Percentiles rank a stretch among this genome's conserved stretches.
phyloP scores from a whole-genome alignment of 2,797 vertebrate genomes.

The Poeciliopsis gracilis region DNA sequence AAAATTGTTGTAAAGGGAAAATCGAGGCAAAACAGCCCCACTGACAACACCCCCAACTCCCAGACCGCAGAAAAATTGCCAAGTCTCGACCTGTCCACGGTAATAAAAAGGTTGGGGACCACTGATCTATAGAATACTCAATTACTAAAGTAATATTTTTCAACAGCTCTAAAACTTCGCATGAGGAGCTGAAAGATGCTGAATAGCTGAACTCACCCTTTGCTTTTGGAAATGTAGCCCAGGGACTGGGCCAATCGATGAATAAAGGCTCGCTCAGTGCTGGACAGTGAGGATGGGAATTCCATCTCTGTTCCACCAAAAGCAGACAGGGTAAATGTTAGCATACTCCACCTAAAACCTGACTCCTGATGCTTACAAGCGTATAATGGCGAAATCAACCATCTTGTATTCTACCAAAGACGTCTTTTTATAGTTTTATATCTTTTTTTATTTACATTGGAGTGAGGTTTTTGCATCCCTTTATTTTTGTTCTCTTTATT shows the following conservation, averaged over 20 bases:
- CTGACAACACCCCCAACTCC: too few relatives aligned
- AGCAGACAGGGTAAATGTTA: constrained; percentile 16
- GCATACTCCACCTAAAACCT: background rate
- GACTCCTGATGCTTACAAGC: constrained; percentile 12
- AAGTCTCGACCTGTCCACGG: too few relatives aligned
- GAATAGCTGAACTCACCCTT: constrained; percentile 82
- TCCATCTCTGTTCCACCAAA: constrained; percentile 84
- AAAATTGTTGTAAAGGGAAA: too few relatives aligned
- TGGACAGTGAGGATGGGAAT: constrained; percentile 91
- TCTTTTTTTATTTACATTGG: too few relatives aligned
- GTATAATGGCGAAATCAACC: background rate
- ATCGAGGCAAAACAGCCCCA: too few relatives aligned
- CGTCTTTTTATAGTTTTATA: background rate
- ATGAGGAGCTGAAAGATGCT: background rate
- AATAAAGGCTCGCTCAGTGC: constrained; percentile 90
- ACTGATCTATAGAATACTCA: too few relatives aligned
- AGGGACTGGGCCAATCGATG: constrained; percentile 88
- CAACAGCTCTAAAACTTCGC: background rate
- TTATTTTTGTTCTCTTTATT: too few relatives aligned
- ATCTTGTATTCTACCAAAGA: background rate
- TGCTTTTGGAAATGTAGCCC: constrained; percentile 92
- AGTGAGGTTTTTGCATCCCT: too few relatives aligned
- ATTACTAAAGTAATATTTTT: too few relatives aligned
- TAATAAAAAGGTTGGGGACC: too few relatives aligned
- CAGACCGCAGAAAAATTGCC: too few relatives aligned